phyloP scores from a whole-genome alignment of 35 echinoderm and acorn worm species.

The Strongylocentrotus purpuratus region DNA sequence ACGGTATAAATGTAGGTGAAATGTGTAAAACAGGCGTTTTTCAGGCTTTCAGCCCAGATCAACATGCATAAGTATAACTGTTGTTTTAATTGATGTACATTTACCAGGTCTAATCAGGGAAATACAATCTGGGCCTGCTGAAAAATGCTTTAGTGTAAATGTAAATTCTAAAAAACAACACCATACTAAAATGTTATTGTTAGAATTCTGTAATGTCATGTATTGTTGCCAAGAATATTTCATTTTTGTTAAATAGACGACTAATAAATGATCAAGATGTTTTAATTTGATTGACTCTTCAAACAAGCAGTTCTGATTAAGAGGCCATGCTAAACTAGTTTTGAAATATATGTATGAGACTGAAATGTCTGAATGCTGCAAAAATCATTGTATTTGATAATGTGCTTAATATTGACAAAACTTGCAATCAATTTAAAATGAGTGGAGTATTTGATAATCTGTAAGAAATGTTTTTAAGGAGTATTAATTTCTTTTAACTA shows the following conservation, averaged over 20 bases:
- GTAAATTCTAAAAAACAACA: background rate
- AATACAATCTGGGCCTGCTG: background rate
- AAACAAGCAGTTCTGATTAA: background rate
- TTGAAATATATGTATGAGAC: background rate
- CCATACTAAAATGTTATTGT: no score
- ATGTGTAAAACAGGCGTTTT: no score
- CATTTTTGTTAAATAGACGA: background rate
- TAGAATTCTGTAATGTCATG: background rate
- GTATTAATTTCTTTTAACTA: constrained; percentile 14
- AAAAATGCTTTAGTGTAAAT: background rate
- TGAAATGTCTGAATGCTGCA: constrained; percentile 17
- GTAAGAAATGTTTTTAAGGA: constrained; percentile 6
- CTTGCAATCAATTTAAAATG: background rate
- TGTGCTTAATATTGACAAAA: background rate
- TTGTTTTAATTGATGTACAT: no score
- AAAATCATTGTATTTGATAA: background rate
- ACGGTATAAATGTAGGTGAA: no score
- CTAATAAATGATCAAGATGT: background rate
- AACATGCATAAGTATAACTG: no score
- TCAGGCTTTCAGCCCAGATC: no score
- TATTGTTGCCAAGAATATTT: background rate
- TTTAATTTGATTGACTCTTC: background rate
- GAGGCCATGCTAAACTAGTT: background rate
- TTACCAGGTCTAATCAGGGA: no score
- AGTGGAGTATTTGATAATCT: background rate